phyloP scores from a whole-genome alignment of 2,888 invertebrate species.

The Agonopterix alstromeriana region DNA sequence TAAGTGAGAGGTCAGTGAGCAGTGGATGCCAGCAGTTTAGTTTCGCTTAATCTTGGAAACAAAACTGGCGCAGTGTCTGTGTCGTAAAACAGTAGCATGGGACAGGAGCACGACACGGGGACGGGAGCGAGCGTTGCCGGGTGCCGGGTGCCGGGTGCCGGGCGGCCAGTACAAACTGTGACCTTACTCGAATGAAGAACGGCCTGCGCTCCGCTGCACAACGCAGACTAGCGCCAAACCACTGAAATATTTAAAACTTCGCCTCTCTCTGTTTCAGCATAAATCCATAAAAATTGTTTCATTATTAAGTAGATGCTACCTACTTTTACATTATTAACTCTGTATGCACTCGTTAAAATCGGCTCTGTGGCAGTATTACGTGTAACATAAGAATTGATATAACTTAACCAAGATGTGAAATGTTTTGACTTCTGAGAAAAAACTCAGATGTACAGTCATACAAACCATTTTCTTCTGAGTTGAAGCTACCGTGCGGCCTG shows the following conservation, averaged over 20 bases:
- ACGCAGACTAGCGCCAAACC: slow-evolving; percentile 26
- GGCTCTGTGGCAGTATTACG: too few species aligned
- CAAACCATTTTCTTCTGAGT: too few species aligned
- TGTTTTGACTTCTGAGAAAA: too few species aligned
- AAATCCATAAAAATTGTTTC: slow-evolving; percentile 4
- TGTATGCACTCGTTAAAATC: too few species aligned
- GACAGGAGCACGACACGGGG: slow-evolving; percentile 14
- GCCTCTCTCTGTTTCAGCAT: slow-evolving; percentile 15
- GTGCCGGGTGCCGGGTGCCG: slow-evolving; percentile 14
- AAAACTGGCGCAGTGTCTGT: slow-evolving; percentile 54
- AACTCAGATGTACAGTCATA: too few species aligned
- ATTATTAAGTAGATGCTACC: too few species aligned
- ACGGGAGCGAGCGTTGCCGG: too few species aligned
- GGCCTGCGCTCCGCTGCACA: slow-evolving; percentile 35
- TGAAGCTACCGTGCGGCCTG: slow-evolving; percentile 9
- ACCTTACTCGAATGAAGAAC: slow-evolving; percentile 55
- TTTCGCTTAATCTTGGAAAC: slow-evolving; percentile 66
- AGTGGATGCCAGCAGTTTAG: slow-evolving; percentile 48
- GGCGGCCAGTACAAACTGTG: slow-evolving; percentile 53
- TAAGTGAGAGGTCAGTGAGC: slow-evolving; percentile 40
- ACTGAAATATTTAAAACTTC: slow-evolving; percentile 28
- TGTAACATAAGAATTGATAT: too few species aligned
- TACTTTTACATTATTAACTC: too few species aligned
- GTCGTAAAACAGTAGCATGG: slow-evolving; percentile 52
- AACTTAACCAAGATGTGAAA: too few species aligned